phyloP scores from a whole-genome alignment of 2,113 vertebrate species.

The Hiodon tergisus region DNA sequence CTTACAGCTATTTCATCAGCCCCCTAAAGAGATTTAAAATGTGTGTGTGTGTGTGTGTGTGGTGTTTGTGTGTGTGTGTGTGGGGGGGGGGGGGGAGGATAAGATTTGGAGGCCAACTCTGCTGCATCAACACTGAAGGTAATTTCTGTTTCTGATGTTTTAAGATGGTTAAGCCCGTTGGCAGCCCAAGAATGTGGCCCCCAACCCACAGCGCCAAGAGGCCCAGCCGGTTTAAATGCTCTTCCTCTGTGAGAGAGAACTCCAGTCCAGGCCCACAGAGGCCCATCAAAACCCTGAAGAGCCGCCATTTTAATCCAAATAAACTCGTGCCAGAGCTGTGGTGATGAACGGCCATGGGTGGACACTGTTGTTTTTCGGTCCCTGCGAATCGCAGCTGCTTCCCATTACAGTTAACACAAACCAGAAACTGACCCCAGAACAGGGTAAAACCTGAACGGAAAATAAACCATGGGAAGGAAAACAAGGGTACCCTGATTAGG shows the following conservation, averaged over 20 bases:
- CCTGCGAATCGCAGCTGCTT: slow-evolving; percentile 10
- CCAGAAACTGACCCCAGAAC: slow-evolving; percentile 4
- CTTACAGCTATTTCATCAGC: slow-evolving; percentile 11
- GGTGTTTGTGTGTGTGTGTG: too few species aligned
- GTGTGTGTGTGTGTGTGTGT: not conserved
- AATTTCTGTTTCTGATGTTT: too few species aligned
- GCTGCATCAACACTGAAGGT: too few species aligned
- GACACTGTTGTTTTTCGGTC: not conserved
- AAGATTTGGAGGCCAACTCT: too few species aligned
- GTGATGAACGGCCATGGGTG: not conserved
- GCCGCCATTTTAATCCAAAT: not conserved
- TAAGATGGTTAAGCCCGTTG: too few species aligned
- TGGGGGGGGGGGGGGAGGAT: rapidly evolving
- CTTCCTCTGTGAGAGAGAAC: not conserved
- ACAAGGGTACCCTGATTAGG: not conserved
- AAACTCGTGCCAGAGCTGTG: not conserved
- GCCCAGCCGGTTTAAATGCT: too few species aligned
- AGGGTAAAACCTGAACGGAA: not conserved
- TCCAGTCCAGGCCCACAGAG: not conserved
- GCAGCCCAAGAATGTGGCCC: too few species aligned
- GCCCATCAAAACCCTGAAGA: not conserved
- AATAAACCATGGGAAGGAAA: not conserved
- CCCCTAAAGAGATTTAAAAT: not conserved
- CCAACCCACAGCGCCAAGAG: too few species aligned
- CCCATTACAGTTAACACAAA: slow-evolving; percentile 8